Base-by-base conservation (phyloP, 2,888 invertebrate genomes). In the Hydraecia micacea region DNA sequence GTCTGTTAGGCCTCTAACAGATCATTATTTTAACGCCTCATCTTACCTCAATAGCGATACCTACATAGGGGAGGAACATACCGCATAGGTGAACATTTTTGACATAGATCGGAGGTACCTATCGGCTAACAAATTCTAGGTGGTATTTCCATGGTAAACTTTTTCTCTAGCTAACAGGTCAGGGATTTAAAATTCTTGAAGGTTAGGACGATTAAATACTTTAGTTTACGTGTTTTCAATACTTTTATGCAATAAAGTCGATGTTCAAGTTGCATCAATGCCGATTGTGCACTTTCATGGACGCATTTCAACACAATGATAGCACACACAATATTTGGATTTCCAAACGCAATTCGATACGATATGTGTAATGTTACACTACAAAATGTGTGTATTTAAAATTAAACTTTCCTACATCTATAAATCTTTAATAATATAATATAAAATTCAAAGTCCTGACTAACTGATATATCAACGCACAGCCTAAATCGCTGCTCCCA, bases 251-350 rank as follows among this genome's bases (percentile, higher is more conserved):
- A 84, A 87, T 66, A 75, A 36, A 32, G 39, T 70, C 36, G 55
- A 21, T 63, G 68, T 49, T 52, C 28, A 21, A 46, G 36, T 84
- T 87, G 85, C 87, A 70, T 80, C 63, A 84, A 13, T 52, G 74
- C 52, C 60, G 87, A 84, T 80, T 67, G 73, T 75, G 81, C 87
- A 85, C 60, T 87, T 84, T 66, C 72, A 62, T 87, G 80, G 13
- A 66, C 69, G 63, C 42, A 75, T 84, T 87, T 58, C 85, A 63
- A 73, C 85, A 84, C 36, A 74, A 28, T 85, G 81, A 85, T 75
- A 77, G 69, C 73, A 80, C 75, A 74, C 80, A 75, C 80, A 75
- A 70, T 85, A 84, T 75, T 86, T 67, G 49, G 18, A 69, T 80
- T 87, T 62, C 67, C 73, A 84, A 74, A 84, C 74, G 52, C 66